Base-by-base conservation (phyloP, 2,797 vertebrate species). In the Danio albolineatus region DNA sequence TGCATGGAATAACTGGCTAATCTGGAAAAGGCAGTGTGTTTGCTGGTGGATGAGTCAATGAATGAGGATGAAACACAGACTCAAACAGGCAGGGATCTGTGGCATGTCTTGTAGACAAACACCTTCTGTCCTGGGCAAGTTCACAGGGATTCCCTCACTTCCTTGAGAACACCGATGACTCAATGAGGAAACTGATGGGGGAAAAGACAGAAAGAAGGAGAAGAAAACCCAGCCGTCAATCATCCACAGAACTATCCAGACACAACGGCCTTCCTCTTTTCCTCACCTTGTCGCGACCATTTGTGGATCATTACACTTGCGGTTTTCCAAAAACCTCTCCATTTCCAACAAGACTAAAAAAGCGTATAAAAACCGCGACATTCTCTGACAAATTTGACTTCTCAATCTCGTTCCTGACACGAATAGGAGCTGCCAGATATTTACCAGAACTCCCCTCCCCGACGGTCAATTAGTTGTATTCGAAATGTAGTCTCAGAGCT, bases 21-120 rank as follows among this genome's bases (percentile, higher is more conserved):
- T 76, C 61, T 54, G 57, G 80, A 80, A 77, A 77, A 38, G 57
- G 56, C 43, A 21, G 12, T 4, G 44, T 39, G 39, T 28, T 56
- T 73, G 48, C 67, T 49, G 76, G n/a, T 10, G 48, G 28, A 39
- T 80, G 76, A 85, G 69, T 83, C 80, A 80, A 17, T 44, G 51
- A 80, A 17, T 44, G 51, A 8, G 36, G 28, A 78, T 41, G 46
- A 38, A 60, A 19, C 56, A 66, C 19, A 13, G 62, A 79, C 49
- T 44, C 59, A 76, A 64, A 54, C 72, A 78, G 65, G 49, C 41
- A 75, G 19, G 53, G 76, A 77, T 66, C 78, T 76, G 82, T 79
- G 59, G 73, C 70, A 73, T 81, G 67, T 73, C 46, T 56, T 75
- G 44, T 16, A 62, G 46, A 72, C 51, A 82, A 73, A 78, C 61